phyloP scores from a whole-genome alignment of 2,113 vertebrate genomes.

The Ophthalmolycus amberensis region DNA sequence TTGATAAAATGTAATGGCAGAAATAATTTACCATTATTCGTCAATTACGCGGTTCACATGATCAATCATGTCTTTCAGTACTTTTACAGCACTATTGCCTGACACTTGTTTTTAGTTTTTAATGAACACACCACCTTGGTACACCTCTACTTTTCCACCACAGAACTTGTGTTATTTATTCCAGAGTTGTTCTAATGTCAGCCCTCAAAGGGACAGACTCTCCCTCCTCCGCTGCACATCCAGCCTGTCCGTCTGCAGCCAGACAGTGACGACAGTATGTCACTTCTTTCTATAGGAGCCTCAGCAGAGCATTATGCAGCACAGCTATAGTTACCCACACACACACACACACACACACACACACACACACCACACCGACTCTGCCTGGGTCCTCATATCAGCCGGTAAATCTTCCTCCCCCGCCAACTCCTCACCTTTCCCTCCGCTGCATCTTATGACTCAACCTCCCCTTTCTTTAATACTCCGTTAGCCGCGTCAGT shows the following conservation, averaged over 20 bases:
- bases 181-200: neutral
- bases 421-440: slow-evolving; percentile 62
- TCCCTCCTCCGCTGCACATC: slow-evolving; percentile 14
- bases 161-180: neutral
- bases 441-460: slow-evolving; percentile 54
- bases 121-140: neutral
- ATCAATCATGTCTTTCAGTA: neutral
- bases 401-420: slow-evolving; percentile 56
- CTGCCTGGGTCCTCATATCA: slow-evolving; percentile 64
- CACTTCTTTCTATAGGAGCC: slow-evolving; percentile 17
- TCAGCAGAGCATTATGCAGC: slow-evolving; percentile 28
- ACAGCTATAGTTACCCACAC: slow-evolving; percentile 33
- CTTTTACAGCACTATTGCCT: neutral
- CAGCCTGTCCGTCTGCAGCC: slow-evolving; percentile 16
- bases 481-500: slow-evolving; percentile 56
- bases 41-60: neutral
- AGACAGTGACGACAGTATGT: slow-evolving; percentile 11
- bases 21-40: neutral
- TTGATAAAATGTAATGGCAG: neutral
- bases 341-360: neutral
- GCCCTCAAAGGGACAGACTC: slow-evolving; percentile 1
- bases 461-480: slow-evolving; percentile 60
- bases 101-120: neutral
- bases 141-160: neutral
- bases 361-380: slow-evolving; percentile 2